These are phyloP conservation scores for Eutrigla gurnardus DNA, from an alignment of 2,797 vertebrate genomes.

Conservation along the genomic window DNA sequence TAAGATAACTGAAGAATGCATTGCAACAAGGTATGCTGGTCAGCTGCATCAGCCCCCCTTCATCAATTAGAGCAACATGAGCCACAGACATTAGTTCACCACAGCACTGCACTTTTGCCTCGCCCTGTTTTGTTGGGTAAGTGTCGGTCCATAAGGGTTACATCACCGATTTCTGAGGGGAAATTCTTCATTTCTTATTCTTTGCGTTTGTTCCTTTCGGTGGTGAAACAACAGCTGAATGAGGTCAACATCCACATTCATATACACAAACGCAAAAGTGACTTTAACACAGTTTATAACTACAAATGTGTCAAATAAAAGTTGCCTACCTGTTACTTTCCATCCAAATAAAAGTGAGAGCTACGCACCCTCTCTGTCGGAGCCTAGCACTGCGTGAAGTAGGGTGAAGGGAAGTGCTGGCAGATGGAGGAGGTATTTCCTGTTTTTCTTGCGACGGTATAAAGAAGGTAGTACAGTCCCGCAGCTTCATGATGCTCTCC, in stretches of 20 bases:
- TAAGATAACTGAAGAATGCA: not conserved
- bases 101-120: constrained; percentile 5
- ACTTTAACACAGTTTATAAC: not conserved
- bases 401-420: not conserved
- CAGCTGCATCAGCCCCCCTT: not conserved
- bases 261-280: not conserved
- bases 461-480: not conserved
- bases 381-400: not conserved
- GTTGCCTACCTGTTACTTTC: constrained; percentile 28
- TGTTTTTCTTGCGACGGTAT: not conserved
- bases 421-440: not conserved
- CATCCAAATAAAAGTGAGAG: not conserved
- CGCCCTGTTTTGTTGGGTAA: constrained; percentile 20
- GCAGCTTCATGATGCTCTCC: not conserved
- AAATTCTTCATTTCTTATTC: not conserved
- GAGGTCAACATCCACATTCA: not conserved
- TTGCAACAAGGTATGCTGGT: not conserved
- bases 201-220: not conserved
- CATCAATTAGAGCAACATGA: constrained; percentile 30
- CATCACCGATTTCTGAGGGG: not conserved
- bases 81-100: not conserved
- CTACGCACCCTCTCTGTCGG: not conserved
- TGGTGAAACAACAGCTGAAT: not conserved
- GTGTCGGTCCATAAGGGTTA: too few species aligned
- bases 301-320: not conserved